Evolutionary conservation across 1,140 invertebrate genomes (phyloP).

Genomic region (Apolygus lucorum): DNA sequence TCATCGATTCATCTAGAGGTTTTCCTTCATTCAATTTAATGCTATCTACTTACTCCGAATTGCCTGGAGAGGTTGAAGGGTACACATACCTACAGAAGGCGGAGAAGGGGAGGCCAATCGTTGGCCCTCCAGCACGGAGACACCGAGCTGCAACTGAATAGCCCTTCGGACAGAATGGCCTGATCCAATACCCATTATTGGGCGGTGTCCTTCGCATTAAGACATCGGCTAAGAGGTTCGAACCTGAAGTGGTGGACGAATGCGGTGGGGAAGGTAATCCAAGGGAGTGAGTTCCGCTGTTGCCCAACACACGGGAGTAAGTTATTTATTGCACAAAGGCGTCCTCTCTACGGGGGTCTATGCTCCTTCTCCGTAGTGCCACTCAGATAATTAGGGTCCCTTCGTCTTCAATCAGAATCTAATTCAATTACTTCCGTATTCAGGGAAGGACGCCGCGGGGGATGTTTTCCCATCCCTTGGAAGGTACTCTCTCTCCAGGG

Average conservation of each 20-base stretch:
- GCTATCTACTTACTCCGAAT: too few relatives aligned
- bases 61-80: too few relatives aligned
- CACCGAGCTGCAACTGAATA: too few relatives aligned
- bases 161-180: neutral
- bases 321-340: neutral
- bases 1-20: too few relatives aligned
- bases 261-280: neutral
- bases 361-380: neutral
- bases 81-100: too few relatives aligned
- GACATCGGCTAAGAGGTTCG: neutral
- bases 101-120: too few relatives aligned
- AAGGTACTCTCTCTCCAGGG: too few relatives aligned
- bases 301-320: neutral
- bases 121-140: too few relatives aligned
- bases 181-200: slow-evolving; percentile 1
- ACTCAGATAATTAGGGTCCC: neutral
- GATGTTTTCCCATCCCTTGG: neutral
- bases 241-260: too few relatives aligned
- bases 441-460: neutral
- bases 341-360: too few relatives aligned
- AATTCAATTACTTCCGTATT: neutral
- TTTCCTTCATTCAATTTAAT: too few relatives aligned
- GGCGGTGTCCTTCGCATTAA: neutral
- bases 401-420: neutral
- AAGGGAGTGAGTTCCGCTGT: neutral